A percentile compares a stretch with the other conserved stretches of the same genome.
phyloP scores from a whole-genome alignment of 2,797 vertebrate species.

The Falco naumanni region DNA sequence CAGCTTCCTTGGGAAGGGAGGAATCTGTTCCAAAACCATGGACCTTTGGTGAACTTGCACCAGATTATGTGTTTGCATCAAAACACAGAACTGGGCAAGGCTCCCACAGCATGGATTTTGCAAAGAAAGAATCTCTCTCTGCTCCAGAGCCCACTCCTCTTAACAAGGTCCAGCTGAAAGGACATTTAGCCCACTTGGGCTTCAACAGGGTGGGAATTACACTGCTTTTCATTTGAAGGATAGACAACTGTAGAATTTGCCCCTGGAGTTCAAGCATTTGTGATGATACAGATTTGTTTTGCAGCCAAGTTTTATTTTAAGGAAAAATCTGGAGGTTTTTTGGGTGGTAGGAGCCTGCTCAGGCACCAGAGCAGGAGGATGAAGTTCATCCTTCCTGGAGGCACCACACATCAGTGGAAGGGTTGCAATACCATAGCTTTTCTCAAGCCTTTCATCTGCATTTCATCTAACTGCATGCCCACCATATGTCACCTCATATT shows the following conservation, averaged over 20 bases:
- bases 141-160: not conserved
- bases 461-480: not conserved
- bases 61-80: not conserved
- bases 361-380: not conserved
- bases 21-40: not conserved
- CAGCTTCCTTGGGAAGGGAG: not conserved
- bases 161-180: not conserved
- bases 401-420: fast-evolving
- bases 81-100: not conserved
- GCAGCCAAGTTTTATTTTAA: slow-evolving; percentile 22
- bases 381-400: not conserved
- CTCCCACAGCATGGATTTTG: not conserved
- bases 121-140: not conserved
- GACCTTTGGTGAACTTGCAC: slow-evolving; percentile 15
- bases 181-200: not conserved
- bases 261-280: not conserved
- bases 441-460: not conserved
- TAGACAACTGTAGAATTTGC: not conserved
- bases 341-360: not conserved
- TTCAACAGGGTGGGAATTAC: not conserved
- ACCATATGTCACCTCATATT: not conserved
- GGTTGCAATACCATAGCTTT: not conserved
- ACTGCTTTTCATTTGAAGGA: slow-evolving; percentile 1
- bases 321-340: not conserved
- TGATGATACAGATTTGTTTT: not conserved